Evolutionary conservation across 2,797 vertebrate genomes (phyloP), one percentile per base, ranked within the genome.

Genomic region (Karalla daura): DNA sequence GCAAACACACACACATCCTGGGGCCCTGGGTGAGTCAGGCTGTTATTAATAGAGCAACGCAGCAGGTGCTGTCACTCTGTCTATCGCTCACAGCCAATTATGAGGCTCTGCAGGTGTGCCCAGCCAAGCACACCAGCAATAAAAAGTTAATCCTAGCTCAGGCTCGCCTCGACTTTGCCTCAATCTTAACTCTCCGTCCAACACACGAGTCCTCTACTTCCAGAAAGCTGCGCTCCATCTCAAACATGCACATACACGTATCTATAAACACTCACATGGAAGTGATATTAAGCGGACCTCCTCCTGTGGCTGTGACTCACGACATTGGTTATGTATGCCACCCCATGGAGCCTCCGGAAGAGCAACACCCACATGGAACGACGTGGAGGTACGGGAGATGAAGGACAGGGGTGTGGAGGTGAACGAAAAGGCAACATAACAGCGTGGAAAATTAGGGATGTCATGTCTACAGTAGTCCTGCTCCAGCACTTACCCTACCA

Each of bases 31-130:
- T 76, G 87, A 85, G 68, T 83, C 76, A 63, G 50, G 30, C 3
- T 32, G 67, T 68, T 87, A 90, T 89, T 84, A 83, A 85, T 80
- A 90, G 83, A 70, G 12, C 43, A 11, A 53, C 50, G 25, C 86
- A 83, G 74, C 83, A 80, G 80, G 86, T 44, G 81, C 78, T 78
- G 83, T 79, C 86, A 81, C 70, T 78, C 58, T 41, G 64, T 86
- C 68, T 72, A 17, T 27, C 15, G 63, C 85, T 81, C 70, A 62
- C 61, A 39, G 70, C 76, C 84, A 87, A 88, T 88, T 88, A 90
- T 44, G 64, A 78, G 17, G 65, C 84, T 78, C 79, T 63, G 73
- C 81, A 86, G 86, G 86, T 86, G 68, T 17, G 23, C 46, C 51
- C 63, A 32, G 11, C 25, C 44, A 53, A 28, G 24, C 68, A 33